A percentile compares a stretch with the other conserved stretches of the same genome.
phyloP scores from a whole-genome alignment of 2,113 vertebrate genomes.

The human (Homo sapiens) region DNA sequence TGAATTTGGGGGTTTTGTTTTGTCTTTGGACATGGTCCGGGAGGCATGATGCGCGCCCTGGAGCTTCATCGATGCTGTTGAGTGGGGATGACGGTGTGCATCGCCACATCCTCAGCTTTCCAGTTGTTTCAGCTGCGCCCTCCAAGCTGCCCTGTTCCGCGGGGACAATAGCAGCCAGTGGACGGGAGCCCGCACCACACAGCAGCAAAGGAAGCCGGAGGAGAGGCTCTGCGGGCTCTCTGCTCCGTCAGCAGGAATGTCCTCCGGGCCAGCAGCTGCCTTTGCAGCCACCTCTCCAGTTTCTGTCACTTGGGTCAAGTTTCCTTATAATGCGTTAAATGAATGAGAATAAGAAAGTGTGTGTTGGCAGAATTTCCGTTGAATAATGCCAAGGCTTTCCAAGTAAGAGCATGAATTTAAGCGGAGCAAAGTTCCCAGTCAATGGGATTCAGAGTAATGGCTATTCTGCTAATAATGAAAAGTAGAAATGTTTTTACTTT shows the following conservation, averaged over 20 bases:
- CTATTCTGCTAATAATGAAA: neutral
- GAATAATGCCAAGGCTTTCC: slow-evolving; percentile 11
- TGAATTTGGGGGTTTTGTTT: neutral
- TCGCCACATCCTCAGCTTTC: neutral
- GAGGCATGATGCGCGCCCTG: neutral
- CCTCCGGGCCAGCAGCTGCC: neutral
- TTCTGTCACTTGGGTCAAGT: neutral
- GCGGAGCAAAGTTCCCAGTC: slow-evolving; percentile 28
- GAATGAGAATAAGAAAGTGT: slow-evolving; percentile 24
- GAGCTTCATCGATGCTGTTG: neutral
- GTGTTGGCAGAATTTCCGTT: slow-evolving; percentile 31
- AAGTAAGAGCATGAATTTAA: slow-evolving; percentile 36
- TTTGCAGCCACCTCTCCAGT: neutral
- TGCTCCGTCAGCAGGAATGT: neutral
- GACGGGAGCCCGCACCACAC: neutral
- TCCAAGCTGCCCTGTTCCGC: neutral
- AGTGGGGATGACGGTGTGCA: neutral
- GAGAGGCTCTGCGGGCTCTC: neutral
- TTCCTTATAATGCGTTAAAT: neutral
- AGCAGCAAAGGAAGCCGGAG: neutral
- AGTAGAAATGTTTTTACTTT: slow-evolving; percentile 2
- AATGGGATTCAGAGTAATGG: neutral
- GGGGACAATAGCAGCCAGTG: neutral
- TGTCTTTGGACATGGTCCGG: neutral
- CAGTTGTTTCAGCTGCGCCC: neutral